These are phyloP conservation scores for Oxytorus armatus DNA, from an alignment of 2,888 invertebrate species.

Conservation along the genomic window DNA sequence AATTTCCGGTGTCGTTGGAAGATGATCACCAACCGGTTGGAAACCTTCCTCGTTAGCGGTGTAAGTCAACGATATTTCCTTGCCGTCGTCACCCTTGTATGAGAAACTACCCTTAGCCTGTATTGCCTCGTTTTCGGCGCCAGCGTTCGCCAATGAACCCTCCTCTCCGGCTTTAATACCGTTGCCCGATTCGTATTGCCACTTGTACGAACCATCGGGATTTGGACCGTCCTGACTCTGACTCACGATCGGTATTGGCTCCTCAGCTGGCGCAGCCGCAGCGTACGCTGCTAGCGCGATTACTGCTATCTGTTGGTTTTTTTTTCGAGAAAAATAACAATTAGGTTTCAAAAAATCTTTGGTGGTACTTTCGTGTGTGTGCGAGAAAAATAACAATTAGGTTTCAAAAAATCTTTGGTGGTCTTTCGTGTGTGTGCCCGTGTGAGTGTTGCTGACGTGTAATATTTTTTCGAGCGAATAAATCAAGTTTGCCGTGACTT, in stretches of 20 bases:
- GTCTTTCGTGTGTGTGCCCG: too few relatives aligned
- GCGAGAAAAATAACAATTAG: not conserved
- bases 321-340: not conserved
- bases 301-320: slow-evolving; percentile 72
- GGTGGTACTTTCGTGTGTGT: too few relatives aligned
- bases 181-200: slow-evolving; percentile 84
- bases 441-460: too few relatives aligned
- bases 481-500: too few relatives aligned
- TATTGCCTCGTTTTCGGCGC: slow-evolving; percentile 78
- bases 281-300: slow-evolving; percentile 74
- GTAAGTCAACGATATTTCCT: slow-evolving; percentile 81
- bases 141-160: slow-evolving; percentile 80
- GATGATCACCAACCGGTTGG: slow-evolving; percentile 82
- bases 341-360: too few relatives aligned
- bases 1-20: slow-evolving; percentile 83
- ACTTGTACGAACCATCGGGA: slow-evolving; percentile 81
- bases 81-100: slow-evolving; percentile 83
- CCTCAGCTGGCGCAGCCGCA: slow-evolving; percentile 72
- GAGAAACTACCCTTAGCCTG: slow-evolving; percentile 82
- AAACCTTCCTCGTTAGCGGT: slow-evolving; percentile 84
- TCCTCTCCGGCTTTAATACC: slow-evolving; percentile 84
- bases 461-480: too few relatives aligned
- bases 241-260: slow-evolving; percentile 79
- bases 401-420: too few relatives aligned
- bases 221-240: slow-evolving; percentile 80